Evolutionary conservation across 2,888 invertebrate genomes (phyloP).

Genomic region (Stenoptilia bipunctidactyla): DNA sequence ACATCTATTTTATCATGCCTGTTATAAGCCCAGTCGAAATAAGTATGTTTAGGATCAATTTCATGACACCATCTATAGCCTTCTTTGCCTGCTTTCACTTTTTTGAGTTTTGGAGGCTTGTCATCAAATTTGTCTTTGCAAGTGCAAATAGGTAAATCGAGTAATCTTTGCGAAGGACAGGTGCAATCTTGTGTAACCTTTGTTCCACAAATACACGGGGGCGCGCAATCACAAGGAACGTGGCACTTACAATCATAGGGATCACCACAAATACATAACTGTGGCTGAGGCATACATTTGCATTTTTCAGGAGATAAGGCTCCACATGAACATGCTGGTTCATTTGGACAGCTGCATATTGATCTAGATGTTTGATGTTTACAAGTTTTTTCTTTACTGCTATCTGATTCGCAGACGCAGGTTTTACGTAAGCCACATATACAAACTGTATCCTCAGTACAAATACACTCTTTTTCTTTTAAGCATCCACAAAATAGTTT

Average conservation of each 20-base stretch:
- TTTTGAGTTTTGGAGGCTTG: constrained; percentile 11
- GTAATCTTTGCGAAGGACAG: background rate
- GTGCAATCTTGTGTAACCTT: constrained; percentile 6
- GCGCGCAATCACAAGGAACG: constrained; percentile 34
- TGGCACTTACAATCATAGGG: constrained; percentile 44
- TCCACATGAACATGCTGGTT: constrained; percentile 33
- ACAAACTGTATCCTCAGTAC: constrained; percentile 26
- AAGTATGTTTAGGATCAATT: constrained; percentile 51
- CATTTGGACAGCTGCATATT: constrained; percentile 32
- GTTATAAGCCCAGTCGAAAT: constrained; percentile 49
- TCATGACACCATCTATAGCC: constrained; percentile 56
- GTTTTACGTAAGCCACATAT: constrained; percentile 34
- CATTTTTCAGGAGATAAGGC: constrained; percentile 23
- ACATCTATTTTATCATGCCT: constrained; percentile 38
- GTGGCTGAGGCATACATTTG: constrained; percentile 31
- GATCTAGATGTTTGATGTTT: constrained; percentile 28
- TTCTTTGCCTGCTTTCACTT: constrained; percentile 39
- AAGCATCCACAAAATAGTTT: constrained; percentile 31
- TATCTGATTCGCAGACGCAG: constrained; percentile 38
- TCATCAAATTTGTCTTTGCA: constrained; percentile 28
- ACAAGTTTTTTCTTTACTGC: constrained; percentile 22
- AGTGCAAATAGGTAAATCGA: constrained; percentile 22
- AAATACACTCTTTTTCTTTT: constrained; percentile 38
- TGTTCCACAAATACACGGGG: constrained; percentile 44
- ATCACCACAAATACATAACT: constrained; percentile 38